These are phyloP conservation scores for Hydropotes inermis DNA, from an alignment of 2,113 vertebrate species.

Conservation along the genomic window DNA sequence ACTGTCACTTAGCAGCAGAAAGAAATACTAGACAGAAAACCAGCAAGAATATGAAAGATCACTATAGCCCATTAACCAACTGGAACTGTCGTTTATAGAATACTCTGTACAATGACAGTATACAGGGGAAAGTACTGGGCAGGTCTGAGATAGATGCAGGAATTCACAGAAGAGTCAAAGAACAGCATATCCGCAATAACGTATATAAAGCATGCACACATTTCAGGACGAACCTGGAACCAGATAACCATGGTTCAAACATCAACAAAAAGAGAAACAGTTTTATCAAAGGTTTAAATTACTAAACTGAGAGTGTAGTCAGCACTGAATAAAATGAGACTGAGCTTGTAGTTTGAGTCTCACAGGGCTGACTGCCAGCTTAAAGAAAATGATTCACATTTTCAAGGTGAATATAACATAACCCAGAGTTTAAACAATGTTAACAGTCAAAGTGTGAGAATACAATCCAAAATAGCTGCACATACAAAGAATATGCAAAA, in stretches of 20 bases:
- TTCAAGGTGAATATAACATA: too few species aligned
- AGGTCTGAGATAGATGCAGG: not conserved
- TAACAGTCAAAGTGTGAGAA: not conserved
- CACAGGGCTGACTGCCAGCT: too few species aligned
- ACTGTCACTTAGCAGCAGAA: not conserved
- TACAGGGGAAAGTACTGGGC: not conserved
- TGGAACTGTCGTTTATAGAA: not conserved
- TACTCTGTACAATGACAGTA: not conserved
- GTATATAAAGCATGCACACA: not conserved
- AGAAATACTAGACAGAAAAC: not conserved
- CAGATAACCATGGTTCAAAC: not conserved
- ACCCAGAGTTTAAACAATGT: not conserved
- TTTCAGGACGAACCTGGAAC: not conserved
- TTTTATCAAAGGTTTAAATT: not conserved
- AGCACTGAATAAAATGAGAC: too few species aligned
- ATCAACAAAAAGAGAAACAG: not conserved
- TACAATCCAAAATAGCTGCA: not conserved
- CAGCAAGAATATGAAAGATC: not conserved
- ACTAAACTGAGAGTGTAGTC: too few species aligned
- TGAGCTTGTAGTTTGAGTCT: too few species aligned
- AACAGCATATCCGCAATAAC: not conserved
- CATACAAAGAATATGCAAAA: not conserved
- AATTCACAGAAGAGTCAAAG: not conserved
- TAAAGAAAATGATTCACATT: too few species aligned
- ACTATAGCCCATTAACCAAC: not conserved